Base-by-base conservation (phyloP, 2,113 vertebrate genomes). In the Helogale parvula region DNA sequence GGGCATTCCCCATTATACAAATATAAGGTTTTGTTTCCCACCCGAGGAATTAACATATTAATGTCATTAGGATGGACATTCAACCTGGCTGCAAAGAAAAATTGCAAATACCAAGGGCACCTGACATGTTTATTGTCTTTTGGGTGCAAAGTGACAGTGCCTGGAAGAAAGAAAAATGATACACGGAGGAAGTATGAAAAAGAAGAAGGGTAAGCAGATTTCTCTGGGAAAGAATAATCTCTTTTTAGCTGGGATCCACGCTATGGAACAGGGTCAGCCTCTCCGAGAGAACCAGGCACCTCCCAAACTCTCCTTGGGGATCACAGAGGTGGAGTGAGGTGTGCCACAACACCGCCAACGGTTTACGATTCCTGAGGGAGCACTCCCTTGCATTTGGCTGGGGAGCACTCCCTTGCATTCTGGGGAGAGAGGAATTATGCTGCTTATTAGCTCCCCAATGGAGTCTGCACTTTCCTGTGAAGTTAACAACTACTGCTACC, bases 141-240 rank as follows among this genome's bases (percentile, higher is more conserved):
- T 57, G 17, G 84, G 35, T 66, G 0, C 47, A 57, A 35, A 80
- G 21, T 41, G 57, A 65, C 13, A 29, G 65, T 33, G 41, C 5
- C 38, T 17, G 63, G 57, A 45, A 50, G 69, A 82, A 94, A 93
- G 60, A 94, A 91, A 94, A 84, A 33, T 29, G 33, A 16, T 25
- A 57, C 9, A 94, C n/a, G 25, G 66, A 77, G 27, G 1, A 65
- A 93, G n/a, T 74, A 71, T 27, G 27, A 82, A 11, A 31, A 69
- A 79, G 93, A 76, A 57, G 38, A 83, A 83, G 5, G 12, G 27
- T 21, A 35, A 29, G 27, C 4, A 47, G 21, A 27, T 54, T 90
- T 77, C 33, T 38, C 50, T 14, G 27, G 27, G 41, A 90, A 88
- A 76, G 57, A 33, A 23, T 6, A 33, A 23, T 6, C 4, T 47